These are phyloP conservation scores for Lepilemur septentrionalis DNA, from an alignment of 2,797 vertebrate genomes.

Conservation along the genomic window DNA sequence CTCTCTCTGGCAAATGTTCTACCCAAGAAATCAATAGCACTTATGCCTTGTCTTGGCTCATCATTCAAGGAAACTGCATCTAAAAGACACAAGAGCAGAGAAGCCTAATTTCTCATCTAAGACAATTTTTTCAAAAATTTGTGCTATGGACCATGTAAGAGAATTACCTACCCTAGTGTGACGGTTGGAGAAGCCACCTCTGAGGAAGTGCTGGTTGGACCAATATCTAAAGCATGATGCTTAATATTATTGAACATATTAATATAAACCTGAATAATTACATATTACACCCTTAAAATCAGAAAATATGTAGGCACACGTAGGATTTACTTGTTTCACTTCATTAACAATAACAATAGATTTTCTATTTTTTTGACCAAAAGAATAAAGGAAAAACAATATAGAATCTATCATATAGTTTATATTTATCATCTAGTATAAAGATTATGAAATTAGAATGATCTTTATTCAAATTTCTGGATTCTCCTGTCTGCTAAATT, in stretches of 20 bases:
- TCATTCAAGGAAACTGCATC: neutral
- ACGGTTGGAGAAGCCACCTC: neutral
- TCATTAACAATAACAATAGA: neutral
- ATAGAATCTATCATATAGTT: neutral
- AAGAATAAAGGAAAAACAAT: neutral
- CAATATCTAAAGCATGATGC: neutral
- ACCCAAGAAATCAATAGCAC: neutral
- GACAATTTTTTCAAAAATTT: neutral
- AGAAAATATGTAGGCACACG: neutral
- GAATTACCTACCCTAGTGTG: accelerated
- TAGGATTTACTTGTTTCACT: neutral
- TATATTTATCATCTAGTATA: neutral
- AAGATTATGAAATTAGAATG: neutral
- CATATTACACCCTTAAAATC: neutral
- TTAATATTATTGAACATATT: neutral
- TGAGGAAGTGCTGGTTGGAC: neutral
- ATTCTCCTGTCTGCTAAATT: neutral
- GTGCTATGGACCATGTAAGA: neutral
- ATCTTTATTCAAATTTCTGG: neutral
- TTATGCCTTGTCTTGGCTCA: neutral
- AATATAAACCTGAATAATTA: neutral
- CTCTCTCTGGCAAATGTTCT: neutral
- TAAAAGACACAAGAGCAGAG: neutral
- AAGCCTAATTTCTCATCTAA: neutral
- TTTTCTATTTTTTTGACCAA: neutral